Conservation (phyloP, 2,888 invertebrate species). For the Trichacis sp. region DNA sequence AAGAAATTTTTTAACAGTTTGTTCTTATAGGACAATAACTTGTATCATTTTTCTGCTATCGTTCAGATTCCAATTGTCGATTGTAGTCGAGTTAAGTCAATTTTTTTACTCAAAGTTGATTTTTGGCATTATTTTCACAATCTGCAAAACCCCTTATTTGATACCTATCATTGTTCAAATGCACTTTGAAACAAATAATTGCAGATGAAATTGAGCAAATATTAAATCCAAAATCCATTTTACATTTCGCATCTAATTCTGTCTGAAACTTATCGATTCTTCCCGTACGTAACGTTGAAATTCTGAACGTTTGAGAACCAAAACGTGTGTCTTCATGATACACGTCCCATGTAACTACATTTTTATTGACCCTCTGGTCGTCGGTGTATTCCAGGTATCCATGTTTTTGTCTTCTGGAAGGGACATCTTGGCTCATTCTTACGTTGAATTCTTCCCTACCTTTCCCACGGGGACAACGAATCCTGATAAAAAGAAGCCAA, state of each 20-base stretch:
- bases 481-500: constrained; percentile 26
- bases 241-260: neutral
- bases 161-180: too few relatives aligned
- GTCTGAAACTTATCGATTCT: neutral
- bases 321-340: neutral
- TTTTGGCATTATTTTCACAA: too few relatives aligned
- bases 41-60: too few relatives aligned
- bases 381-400: neutral
- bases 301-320: constrained; percentile 1
- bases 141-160: too few relatives aligned
- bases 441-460: constrained; percentile 12
- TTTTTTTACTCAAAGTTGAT: too few relatives aligned
- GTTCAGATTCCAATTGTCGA: too few relatives aligned
- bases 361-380: constrained; percentile 8
- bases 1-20: too few relatives aligned
- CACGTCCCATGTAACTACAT: constrained; percentile 3
- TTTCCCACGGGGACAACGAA: constrained; percentile 23
- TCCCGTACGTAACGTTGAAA: neutral
- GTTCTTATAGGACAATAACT: too few relatives aligned
- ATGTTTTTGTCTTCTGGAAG: constrained; percentile 9
- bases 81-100: too few relatives aligned
- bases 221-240: neutral
- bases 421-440: constrained; percentile 15
- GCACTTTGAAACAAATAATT: too few relatives aligned
- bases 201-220: too few relatives aligned